Evolutionary conservation across 2,888 invertebrate genomes (phyloP), one percentile per base, ranked within the genome.

Genomic region (Amiota minor): DNA sequence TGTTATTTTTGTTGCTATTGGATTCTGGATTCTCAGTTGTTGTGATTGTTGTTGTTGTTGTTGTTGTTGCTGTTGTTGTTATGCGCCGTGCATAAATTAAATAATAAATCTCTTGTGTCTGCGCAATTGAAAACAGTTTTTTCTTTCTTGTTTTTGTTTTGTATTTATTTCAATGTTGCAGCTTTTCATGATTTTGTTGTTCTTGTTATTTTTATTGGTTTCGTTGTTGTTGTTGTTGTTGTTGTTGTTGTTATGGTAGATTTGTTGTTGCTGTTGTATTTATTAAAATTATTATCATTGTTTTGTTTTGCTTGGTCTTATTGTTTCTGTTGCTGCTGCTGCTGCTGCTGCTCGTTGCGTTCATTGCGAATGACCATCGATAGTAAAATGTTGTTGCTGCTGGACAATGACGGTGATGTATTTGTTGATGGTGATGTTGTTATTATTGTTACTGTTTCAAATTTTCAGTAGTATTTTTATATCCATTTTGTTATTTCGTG

Each of bases 51-150:
- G 77, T 76, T 61, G 72, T 11, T 47, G n/a, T 84, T 78, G 72
- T 74, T 77, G 65, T 62, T 20, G 23, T 62, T 61, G 18, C 64
- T 65, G 49, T 71, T 35, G 72, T 71, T 76, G 75, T 80, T 2
- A 75, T 77, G 78, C 77, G 20, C 84, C 74, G 76, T 79, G 82
- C 80, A 81, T 84, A 88, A 88, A 88, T 87, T 87, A 87, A 87
- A 84, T 88, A 88, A 87, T 88, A 88, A 87, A 84, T 83, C 79
- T 76, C 74, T 79, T 75, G 76, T 79, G 78, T 79, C 78, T 81
- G 84, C 79, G 77, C 84, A 86, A 82, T 81, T 85, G 80, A 81
- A 78, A 80, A 59, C 35, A 35, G 35, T 35, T 35, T 8, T 35
- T 35, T 35, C 35, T 35, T 35, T 35, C 6, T 6, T 35, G 2